Evolutionary conservation across 2,113 vertebrate species (phyloP), one percentile per base, ranked within the genome.

Genomic region (Elgaria multicarinata): DNA sequence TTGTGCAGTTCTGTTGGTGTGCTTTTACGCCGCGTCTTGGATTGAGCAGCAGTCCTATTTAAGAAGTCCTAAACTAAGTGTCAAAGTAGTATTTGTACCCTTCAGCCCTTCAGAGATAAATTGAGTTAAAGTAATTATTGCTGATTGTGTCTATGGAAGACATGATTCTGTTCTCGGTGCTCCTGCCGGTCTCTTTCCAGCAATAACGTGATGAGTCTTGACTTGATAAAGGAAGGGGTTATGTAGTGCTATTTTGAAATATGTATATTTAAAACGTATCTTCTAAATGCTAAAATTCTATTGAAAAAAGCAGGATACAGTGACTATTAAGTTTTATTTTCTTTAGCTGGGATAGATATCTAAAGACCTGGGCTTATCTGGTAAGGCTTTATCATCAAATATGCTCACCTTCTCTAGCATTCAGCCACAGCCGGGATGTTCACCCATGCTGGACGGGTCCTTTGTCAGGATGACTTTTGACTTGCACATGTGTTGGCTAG

Each of bases 1-100:
- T 86, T 81, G 78, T 36, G 84, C 90, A 80, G 85, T 80, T 94
- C n/a, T 80, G 14, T 90, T 71, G 89, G 0, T 85, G 24, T 76
- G 2, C 0, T 66, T n/a, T 87, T 77, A 85, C 13, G 6, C 36
- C 10, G 22, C 31, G 36, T 44, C 13, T 7, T 83, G 58, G 62
- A 80, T 0, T 42, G 18, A 26, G 67, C 53, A 82, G 84, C 0
- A 18, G 42, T 1, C 71, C 83, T 1, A 6, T 71, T 83, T 58
- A 6, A 12, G 44, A 14, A 33, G 55, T 64, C 4, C 20, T 7
- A 24, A 58, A n/a, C 26, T 20, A 36, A n/a, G 18, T n/a, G 2
- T 22, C 5, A 20, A n/a, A 24, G 1, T 10, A 53, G 36, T 42
- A 62, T 64, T 86, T 86, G 69, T 77, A 71, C n/a, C 26, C 66